Evolutionary conservation across 1,140 invertebrate genomes (phyloP).

Genomic region (Drosophila serrata): DNA sequence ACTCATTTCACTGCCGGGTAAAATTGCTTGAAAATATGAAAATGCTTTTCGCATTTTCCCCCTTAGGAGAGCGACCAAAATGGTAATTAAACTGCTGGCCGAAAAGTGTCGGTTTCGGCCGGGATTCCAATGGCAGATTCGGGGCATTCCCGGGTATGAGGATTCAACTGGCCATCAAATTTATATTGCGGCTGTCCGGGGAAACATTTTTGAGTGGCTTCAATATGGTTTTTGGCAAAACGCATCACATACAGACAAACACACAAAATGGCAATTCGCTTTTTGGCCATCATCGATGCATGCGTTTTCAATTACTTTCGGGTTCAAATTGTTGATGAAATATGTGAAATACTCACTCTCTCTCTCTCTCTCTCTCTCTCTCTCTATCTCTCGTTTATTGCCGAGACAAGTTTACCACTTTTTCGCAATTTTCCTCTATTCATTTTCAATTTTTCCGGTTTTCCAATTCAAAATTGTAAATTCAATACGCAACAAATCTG

Average conservation of each 20-base stretch:
- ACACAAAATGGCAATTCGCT: constrained; percentile 51
- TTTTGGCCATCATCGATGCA: constrained; percentile 59
- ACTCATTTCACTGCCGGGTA: constrained; percentile 27
- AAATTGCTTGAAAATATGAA: constrained; percentile 73
- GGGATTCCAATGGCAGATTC: constrained; percentile 17
- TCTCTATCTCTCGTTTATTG: not conserved
- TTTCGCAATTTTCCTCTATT: constrained; percentile 25
- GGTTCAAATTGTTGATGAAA: constrained; percentile 53
- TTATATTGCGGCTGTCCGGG: constrained; percentile 50
- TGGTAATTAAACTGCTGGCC: constrained; percentile 76
- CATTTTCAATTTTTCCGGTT: constrained; percentile 40
- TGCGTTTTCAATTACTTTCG: constrained; percentile 63
- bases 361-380: no score
- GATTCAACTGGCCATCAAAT: constrained; percentile 30
- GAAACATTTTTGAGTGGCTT: constrained; percentile 50
- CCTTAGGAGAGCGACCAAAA: constrained; percentile 36
- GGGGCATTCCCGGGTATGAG: constrained; percentile 1
- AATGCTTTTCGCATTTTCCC: constrained; percentile 44
- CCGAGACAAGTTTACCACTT: constrained; percentile 43
- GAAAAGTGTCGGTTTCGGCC: constrained; percentile 57
- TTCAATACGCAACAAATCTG: constrained; percentile 49
- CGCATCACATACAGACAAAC: not conserved
- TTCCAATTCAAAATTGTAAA: constrained; percentile 54
- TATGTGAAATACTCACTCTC: constrained; percentile 50
- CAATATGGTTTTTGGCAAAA: constrained; percentile 37